These are phyloP conservation scores for Drosophila sucinea DNA, from an alignment of 1,140 invertebrate genomes.

Conservation along the genomic window DNA sequence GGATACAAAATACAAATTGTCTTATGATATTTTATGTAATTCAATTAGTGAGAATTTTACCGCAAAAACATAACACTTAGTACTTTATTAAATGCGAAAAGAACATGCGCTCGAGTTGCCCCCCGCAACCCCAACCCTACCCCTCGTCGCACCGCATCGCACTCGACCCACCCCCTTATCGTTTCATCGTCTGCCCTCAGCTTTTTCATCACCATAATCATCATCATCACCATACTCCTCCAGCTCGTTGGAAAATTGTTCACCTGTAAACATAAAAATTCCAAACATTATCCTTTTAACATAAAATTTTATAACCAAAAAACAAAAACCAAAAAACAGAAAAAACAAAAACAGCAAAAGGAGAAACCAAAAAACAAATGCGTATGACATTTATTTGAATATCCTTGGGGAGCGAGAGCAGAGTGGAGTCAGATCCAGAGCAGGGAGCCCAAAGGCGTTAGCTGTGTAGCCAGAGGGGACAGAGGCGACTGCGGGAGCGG, in stretches of 20 bases:
- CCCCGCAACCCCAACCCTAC: background rate
- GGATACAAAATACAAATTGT: constrained; percentile 56
- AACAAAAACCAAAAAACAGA: constrained; percentile 39
- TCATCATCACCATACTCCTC: constrained; percentile 8
- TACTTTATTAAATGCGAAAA: constrained; percentile 80
- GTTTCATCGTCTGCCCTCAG: background rate
- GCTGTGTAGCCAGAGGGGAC: background rate
- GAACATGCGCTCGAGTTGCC: constrained; percentile 54
- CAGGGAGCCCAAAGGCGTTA: constrained; percentile 24
- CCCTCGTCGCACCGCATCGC: background rate
- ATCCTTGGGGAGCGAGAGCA: constrained; percentile 65
- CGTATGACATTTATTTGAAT: constrained; percentile 82
- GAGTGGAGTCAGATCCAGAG: constrained; percentile 7
- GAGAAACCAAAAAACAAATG: constrained; percentile 73
- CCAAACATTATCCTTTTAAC: constrained; percentile 81
- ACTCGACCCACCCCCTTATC: background rate
- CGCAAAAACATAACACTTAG: constrained; percentile 79
- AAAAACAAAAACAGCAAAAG: constrained; percentile 36
- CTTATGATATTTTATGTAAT: constrained; percentile 62
- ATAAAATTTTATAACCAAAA: constrained; percentile 77
- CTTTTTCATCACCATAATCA: constrained; percentile 3
- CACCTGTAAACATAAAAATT: constrained; percentile 81
- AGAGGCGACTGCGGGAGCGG: background rate
- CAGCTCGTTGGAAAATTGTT: constrained; percentile 71
- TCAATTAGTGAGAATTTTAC: constrained; percentile 71